Evolutionary conservation across 2,113 vertebrate genomes (phyloP), one percentile per base, ranked within the genome.

Genomic region (Antechinus stuartii): DNA sequence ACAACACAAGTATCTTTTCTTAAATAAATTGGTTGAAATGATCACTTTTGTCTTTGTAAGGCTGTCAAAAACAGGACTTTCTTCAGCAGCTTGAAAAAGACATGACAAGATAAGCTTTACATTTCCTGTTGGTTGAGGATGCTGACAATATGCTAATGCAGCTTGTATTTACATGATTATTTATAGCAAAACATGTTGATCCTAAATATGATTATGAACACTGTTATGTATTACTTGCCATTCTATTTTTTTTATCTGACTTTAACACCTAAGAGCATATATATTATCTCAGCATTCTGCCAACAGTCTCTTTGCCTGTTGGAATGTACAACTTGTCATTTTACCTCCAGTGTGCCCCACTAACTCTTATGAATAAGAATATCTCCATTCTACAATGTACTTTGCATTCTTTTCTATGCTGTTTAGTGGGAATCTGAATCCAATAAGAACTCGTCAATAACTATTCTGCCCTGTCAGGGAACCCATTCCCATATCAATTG

Each of bases 131-230:
- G 52, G 93, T 46, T 93, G 89, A 95, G n/a, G 46, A 94, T 92
- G 76, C 35, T 90, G 91, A 93, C 95, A 95, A 95, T 89, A 97
- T 92, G 91, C 92, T 95, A 96, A 97, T 96, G 52, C 19, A 68
- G 84, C 54, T 91, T 95, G 26, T 94, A 93, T 68, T 95, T 95
- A 94, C 42, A 68, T 2, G 22, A 25, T 95, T 95, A 96, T 94
- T 97, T 97, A 94, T 96, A 91, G 54, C 57, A 95, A 93, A 97
- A 94, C 55, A 92, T 93, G 54, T 91, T 94, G 94, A 95, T 95
- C 54, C 92, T 94, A 93, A 96, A 50, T 92, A 93, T 94, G 91
- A 93, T 93, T 95, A 93, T 92, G 94, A 94, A 89, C 22, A 97
- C 68, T 91, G 56, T 96, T 97, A 95, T 92, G 24, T 93, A 93